Percentiles rank a stretch among this genome's conserved stretches.
Conservation (phyloP, 2,113 vertebrate species). For the Mobula birostris region DNA sequence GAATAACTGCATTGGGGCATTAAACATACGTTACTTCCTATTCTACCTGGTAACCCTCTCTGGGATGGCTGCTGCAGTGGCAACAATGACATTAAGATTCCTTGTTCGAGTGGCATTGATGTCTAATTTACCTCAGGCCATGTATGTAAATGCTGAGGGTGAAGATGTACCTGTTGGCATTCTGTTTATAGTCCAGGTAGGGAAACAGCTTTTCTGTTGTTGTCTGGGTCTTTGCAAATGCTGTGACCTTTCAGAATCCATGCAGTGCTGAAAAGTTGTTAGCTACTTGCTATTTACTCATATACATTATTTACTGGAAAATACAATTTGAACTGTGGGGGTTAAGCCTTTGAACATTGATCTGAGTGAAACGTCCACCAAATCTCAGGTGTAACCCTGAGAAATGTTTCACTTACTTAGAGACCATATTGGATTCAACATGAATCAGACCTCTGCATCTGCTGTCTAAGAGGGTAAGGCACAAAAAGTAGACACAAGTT, state of each 20-base stretch:
- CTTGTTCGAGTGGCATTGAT: conserved; percentile 62
- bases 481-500: too few relatives aligned
- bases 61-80: conserved; percentile 54
- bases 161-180: conserved; percentile 57
- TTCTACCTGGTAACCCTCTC: conserved; percentile 72
- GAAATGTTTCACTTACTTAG: background rate
- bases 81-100: conserved; percentile 55
- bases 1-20: conserved; percentile 86
- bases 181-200: conserved; percentile 72
- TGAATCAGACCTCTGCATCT: background rate
- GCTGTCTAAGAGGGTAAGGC: background rate
- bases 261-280: background rate
- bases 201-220: background rate
- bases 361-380: background rate
- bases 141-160: conserved; percentile 65
- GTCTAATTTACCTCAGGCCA: conserved; percentile 55
- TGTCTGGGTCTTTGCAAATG: background rate
- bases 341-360: background rate
- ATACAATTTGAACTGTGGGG: background rate
- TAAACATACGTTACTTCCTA: conserved; percentile 73
- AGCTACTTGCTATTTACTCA: background rate
- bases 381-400: background rate
- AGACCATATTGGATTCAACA: background rate
- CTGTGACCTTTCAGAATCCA: background rate
- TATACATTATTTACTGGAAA: background rate